Evolutionary conservation across 2,113 vertebrate genomes (phyloP).

Genomic region (Ictalurus furcatus): DNA sequence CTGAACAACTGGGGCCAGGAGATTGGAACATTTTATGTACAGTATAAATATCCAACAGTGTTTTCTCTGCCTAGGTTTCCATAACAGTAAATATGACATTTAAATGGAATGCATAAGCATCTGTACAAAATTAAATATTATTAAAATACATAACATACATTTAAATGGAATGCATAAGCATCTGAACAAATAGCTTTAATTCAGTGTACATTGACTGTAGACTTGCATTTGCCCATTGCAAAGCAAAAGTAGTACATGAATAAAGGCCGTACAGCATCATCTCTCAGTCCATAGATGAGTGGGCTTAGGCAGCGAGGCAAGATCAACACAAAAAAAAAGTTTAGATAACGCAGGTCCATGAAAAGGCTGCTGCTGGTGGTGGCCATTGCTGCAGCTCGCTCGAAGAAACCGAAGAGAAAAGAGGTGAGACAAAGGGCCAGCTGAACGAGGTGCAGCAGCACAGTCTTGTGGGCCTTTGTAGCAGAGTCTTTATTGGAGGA

Average conservation of each 20-base stretch:
- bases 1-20: neutral
- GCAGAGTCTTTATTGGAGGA: slow-evolving; percentile 47
- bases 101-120: neutral
- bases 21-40: neutral
- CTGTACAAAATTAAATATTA: neutral
- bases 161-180: neutral
- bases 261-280: slow-evolving; percentile 35
- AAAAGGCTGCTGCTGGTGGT: neutral
- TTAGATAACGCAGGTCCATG: slow-evolving; percentile 27
- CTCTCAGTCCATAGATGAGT: slow-evolving; percentile 58
- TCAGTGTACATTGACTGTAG: slow-evolving; percentile 25
- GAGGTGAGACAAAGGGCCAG: slow-evolving; percentile 34
- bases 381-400: slow-evolving; percentile 3
- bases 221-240: slow-evolving; percentile 1
- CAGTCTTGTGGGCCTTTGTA: slow-evolving; percentile 33
- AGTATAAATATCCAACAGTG: neutral
- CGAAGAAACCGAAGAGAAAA: slow-evolving; percentile 30
- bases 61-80: no score
- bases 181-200: neutral
- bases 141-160: neutral
- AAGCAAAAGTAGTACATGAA: slow-evolving; percentile 31
- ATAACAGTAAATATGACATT: neutral
- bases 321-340: slow-evolving; percentile 47
- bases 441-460: slow-evolving; percentile 46
- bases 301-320: slow-evolving; percentile 51